Evolutionary conservation across 35 echinoderm and acorn worm species (phyloP).

Genomic region (Amphiura filiformis): DNA sequence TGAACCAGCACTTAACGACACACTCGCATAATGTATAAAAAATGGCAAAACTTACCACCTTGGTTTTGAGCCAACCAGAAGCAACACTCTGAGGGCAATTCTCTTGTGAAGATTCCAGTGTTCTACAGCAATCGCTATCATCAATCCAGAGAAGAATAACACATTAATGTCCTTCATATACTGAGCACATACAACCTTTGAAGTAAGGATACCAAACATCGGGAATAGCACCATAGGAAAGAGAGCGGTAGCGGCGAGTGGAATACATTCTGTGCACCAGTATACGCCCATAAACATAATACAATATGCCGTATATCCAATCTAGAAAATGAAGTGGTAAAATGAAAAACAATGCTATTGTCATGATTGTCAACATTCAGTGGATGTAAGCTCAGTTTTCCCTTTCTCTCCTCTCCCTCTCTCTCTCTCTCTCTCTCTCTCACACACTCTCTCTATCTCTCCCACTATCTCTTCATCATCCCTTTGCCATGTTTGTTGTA

Average conservation of each 20-base stretch:
- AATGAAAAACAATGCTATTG: no score
- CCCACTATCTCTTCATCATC: no score
- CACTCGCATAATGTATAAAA: no score
- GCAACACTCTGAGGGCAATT: conserved; percentile 73
- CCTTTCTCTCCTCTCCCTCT: no score
- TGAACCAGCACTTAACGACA: no score
- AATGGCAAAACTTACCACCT: conserved; percentile 81
- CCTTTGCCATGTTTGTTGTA: no score
- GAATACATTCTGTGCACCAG: conserved; percentile 80
- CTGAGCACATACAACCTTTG: conserved; percentile 57
- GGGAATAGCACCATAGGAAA: conserved; percentile 89
- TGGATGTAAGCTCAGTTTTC: no score
- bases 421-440: no score
- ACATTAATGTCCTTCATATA: conserved; percentile 86
- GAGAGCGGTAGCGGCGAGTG: conserved; percentile 80
- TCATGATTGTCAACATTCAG: no score
- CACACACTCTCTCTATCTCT: no score
- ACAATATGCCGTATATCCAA: conserved; percentile 73
- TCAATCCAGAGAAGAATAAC: conserved; percentile 78
- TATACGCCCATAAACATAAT: conserved; percentile 80
- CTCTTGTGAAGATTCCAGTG: conserved; percentile 84
- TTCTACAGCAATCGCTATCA: conserved; percentile 84
- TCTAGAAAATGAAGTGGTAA: conserved; percentile 45
- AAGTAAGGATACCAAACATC: conserved; percentile 61
- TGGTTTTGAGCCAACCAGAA: conserved; percentile 75